phyloP scores from a whole-genome alignment of 2,797 vertebrate genomes.

The Gadopsis bispinosus region DNA sequence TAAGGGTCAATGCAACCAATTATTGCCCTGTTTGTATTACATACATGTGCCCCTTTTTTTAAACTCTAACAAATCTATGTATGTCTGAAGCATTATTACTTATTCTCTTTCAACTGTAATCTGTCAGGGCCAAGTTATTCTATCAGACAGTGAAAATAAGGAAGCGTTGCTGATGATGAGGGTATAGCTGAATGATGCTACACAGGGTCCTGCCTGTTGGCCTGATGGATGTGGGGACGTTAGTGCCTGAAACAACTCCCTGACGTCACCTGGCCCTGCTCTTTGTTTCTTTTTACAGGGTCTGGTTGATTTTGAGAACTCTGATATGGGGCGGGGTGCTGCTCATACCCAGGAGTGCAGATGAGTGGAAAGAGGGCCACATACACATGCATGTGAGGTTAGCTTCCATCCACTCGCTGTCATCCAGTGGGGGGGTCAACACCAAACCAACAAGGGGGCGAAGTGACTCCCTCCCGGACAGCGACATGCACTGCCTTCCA shows the following conservation, averaged over 20 bases:
- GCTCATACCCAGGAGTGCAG: constrained; percentile 89
- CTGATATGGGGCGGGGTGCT: constrained; percentile 81
- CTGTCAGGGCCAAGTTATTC: constrained; percentile 42
- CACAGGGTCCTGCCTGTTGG: constrained; percentile 33
- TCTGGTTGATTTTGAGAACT: constrained; percentile 66
- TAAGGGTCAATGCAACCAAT: constrained; percentile 55
- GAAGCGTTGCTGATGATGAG: constrained; percentile 40
- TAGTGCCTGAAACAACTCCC: constrained; percentile 45
- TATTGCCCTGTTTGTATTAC: constrained; percentile 73
- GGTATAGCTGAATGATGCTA: constrained; percentile 41
- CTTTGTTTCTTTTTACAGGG: constrained; percentile 47
- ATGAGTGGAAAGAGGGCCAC: constrained; percentile 83
- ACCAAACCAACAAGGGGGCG: constrained; percentile 80
- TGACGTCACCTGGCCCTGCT: constrained; percentile 62
- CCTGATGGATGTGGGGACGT: constrained; percentile 37
- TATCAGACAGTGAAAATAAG: constrained; percentile 29
- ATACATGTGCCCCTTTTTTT: constrained; percentile 86
- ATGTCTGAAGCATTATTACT: constrained; percentile 21
- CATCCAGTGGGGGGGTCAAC: constrained; percentile 81
- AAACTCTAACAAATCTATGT: constrained; percentile 27
- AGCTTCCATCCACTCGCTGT: constrained; percentile 84
- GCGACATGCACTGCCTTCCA: constrained; percentile 87
- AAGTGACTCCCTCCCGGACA: constrained; percentile 81
- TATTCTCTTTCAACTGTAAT: constrained; percentile 27
- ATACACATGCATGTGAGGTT: constrained; percentile 89